Percentiles rank a stretch among this genome's conserved stretches.
Conservation (phyloP, 2,113 vertebrate species). For the Apaloderma vittatum region DNA sequence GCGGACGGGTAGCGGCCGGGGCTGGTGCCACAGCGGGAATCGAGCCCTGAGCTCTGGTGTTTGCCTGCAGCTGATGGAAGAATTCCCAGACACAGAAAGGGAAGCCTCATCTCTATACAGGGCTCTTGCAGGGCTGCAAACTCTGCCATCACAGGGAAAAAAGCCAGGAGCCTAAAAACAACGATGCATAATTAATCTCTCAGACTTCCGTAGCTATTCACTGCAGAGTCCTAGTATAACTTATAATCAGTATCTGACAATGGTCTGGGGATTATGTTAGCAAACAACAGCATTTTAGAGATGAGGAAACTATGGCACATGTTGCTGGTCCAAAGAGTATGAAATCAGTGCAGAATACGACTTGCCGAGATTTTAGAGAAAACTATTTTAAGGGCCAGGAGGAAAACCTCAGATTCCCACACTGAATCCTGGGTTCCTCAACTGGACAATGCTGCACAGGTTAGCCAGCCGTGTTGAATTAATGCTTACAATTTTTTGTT, state of each 20-base stretch:
- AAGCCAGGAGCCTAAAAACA: neutral
- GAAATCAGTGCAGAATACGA: neutral
- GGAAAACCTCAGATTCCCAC: neutral
- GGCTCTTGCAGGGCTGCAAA: neutral
- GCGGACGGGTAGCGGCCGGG: neutral
- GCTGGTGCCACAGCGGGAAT: neutral
- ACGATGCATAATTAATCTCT: neutral
- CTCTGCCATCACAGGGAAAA: neutral
- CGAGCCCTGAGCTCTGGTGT: accelerated
- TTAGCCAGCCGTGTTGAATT: neutral
- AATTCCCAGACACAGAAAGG: neutral
- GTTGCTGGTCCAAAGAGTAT: neutral
- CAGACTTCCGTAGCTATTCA: neutral
- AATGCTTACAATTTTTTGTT: neutral
- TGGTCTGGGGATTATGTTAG: neutral
- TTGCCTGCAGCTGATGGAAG: neutral
- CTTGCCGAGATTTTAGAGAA: neutral
- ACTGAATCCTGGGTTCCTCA: neutral
- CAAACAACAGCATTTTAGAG: neutral
- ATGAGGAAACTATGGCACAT: neutral
- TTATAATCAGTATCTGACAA: neutral
- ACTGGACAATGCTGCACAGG: neutral
- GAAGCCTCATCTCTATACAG: neutral
- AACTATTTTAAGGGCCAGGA: neutral
- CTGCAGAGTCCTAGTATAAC: neutral